phyloP scores from a whole-genome alignment of 2,113 vertebrate genomes.

The Pristiophorus japonicus region DNA sequence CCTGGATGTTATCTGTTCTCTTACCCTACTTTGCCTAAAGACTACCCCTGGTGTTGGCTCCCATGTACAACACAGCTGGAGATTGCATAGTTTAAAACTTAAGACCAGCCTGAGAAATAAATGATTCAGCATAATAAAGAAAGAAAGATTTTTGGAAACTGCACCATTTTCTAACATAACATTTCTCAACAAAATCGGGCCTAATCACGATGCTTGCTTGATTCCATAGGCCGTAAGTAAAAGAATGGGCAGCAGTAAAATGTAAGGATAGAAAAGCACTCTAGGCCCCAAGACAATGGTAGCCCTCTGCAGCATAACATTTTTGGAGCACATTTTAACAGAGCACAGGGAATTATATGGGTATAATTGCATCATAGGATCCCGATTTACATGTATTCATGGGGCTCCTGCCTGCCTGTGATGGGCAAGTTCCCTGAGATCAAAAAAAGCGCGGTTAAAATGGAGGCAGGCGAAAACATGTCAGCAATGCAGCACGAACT shows the following conservation, averaged over 20 bases:
- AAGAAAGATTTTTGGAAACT: too few relatives aligned
- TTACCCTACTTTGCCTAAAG: too few relatives aligned
- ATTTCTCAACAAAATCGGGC: too few relatives aligned
- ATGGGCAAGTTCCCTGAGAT: neutral
- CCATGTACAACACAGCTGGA: too few relatives aligned
- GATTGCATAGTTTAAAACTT: too few relatives aligned
- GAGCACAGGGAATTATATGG: neutral
- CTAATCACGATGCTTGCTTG: too few relatives aligned
- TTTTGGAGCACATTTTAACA: neutral
- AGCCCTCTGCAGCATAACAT: neutral
- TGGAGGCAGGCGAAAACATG: neutral
- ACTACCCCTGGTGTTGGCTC: too few relatives aligned
- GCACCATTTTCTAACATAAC: too few relatives aligned
- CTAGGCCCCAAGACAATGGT: neutral
- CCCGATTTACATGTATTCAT: neutral
- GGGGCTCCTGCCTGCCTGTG: neutral
- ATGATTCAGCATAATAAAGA: too few relatives aligned
- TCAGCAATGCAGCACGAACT: neutral
- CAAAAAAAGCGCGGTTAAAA: neutral
- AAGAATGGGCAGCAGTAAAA: neutral
- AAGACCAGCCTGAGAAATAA: too few relatives aligned
- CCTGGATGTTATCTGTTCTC: too few relatives aligned
- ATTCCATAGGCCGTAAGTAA: too few relatives aligned
- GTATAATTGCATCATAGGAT: neutral
- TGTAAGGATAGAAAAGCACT: neutral